Conservation (phyloP, 2,888 invertebrate species). For the Merodon equestris region DNA sequence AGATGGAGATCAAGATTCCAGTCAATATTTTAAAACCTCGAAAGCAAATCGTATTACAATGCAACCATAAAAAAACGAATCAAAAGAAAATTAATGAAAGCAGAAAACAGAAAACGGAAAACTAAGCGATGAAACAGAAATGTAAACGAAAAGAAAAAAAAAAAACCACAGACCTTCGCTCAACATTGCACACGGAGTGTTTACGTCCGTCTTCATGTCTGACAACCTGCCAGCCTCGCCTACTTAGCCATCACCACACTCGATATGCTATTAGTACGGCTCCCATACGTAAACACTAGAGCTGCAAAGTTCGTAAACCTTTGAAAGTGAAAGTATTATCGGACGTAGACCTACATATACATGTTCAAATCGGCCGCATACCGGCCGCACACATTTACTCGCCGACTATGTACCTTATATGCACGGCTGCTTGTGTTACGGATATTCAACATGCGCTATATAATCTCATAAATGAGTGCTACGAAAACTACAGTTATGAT, state of each 20-base stretch:
- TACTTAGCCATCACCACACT: too few species aligned
- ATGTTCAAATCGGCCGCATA: constrained; percentile 68
- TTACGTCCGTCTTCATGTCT: too few species aligned
- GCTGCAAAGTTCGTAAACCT: constrained; percentile 78
- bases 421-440: too few species aligned
- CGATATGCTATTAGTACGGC: constrained; percentile 45
- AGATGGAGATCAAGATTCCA: too few species aligned
- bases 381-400: constrained; percentile 36
- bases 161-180: constrained; percentile 63
- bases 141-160: constrained; percentile 21
- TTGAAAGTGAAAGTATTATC: constrained; percentile 79
- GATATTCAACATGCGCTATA: too few species aligned
- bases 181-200: constrained; percentile 56
- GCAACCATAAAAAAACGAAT: too few species aligned
- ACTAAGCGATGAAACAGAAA: neutral
- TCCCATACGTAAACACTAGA: constrained; percentile 74
- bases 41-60: too few species aligned
- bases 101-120: too few species aligned
- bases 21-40: too few species aligned
- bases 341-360: constrained; percentile 79
- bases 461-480: constrained; percentile 38
- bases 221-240: too few species aligned
- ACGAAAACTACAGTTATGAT: constrained; percentile 70
- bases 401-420: constrained; percentile 9
- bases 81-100: too few species aligned